Evolutionary conservation across 1,140 invertebrate species (phyloP), one percentile per base, ranked within the genome.

Genomic region (Hyphantria cunea): DNA sequence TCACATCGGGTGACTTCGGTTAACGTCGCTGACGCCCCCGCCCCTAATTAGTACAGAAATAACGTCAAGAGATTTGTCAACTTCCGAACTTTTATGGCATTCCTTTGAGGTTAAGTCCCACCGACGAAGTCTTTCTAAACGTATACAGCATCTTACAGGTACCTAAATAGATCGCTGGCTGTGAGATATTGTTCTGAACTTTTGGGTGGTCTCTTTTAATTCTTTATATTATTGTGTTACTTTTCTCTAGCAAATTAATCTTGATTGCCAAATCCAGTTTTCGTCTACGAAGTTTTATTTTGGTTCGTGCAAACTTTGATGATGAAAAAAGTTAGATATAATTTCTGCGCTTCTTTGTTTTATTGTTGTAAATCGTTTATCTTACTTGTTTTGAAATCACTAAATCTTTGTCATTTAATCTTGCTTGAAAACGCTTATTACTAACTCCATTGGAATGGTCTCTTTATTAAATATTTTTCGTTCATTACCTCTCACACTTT

Each of bases 41-140:
- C 66, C 64, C 80, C 87, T 89, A 89, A 90, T 90, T 90, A 89
- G 87, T 86, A 89, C 86, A 86, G 77, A 86, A 90, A 90, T 90
- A 90, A 87, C 84, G 76, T 63, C 54, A 56, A 52, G 72, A 81
- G 76, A 90, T 90, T 90, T 90, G 87, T 90, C 86, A 90, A 89
- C 82, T 90, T 87, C 84, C 83, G 74, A 87, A 70, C 82, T 64
- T 80, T 78, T 71, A 79, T 66, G 74, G 73, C 78, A 77, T 84
- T 84, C 83, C 83, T 86, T 84, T 84, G 73, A 83, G 76, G 70
- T 60, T 64, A 68, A 60, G 61, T 72, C 51, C 76, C 52, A 62
- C 60, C 58, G 70, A 78, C 65, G 62, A 64, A 56, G 59, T 47
- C 31, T 9, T 9, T 17, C 52, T 48, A 55, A 47, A 50, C 61